Percentiles rank a stretch among this genome's conserved stretches.
phyloP scores from a whole-genome alignment of 2,797 vertebrate genomes.

The Mormyrops attenuatus region DNA sequence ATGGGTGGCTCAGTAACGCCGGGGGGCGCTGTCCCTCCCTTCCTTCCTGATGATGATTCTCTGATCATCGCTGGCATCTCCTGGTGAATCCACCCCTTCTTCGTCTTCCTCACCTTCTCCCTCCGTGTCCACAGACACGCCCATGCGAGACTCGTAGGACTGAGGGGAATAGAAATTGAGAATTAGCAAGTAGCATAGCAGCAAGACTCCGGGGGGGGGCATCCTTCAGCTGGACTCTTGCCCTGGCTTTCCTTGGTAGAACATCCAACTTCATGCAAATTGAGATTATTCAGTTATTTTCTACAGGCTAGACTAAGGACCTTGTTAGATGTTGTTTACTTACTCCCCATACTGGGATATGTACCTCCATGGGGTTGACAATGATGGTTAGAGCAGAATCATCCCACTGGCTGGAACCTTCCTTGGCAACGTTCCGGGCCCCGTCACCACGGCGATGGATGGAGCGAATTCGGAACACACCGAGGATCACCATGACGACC shows the following conservation, averaged over 20 bases:
- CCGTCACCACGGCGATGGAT: constrained; percentile 77
- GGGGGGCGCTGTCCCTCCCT: constrained; percentile 60
- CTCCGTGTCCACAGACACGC: constrained; percentile 60
- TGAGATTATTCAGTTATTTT: background rate
- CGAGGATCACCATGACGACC: constrained; percentile 92
- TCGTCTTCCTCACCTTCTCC: constrained; percentile 69
- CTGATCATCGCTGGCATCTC: constrained; percentile 69
- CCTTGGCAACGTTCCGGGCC: constrained; percentile 63
- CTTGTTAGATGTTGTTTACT: background rate
- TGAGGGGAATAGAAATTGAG: constrained; percentile 31
- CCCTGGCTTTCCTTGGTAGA: background rate
- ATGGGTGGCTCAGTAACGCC: constrained; percentile 68
- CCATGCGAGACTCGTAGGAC: constrained; percentile 71
- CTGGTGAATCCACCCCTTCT: constrained; percentile 76
- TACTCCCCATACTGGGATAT: constrained; percentile 8
- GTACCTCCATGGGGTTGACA: constrained; percentile 98
- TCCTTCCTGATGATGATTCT: constrained; percentile 80
- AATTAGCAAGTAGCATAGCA: background rate
- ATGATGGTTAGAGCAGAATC: constrained; percentile 97
- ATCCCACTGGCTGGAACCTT: constrained; percentile 85
- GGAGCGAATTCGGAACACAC: constrained; percentile 91
- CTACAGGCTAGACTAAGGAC: background rate
- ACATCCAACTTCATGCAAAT: background rate
- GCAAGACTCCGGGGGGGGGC: background rate
- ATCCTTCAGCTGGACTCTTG: background rate